Conservation (phyloP, 1,140 invertebrate genomes). For the Eurosta solidaginis region DNA sequence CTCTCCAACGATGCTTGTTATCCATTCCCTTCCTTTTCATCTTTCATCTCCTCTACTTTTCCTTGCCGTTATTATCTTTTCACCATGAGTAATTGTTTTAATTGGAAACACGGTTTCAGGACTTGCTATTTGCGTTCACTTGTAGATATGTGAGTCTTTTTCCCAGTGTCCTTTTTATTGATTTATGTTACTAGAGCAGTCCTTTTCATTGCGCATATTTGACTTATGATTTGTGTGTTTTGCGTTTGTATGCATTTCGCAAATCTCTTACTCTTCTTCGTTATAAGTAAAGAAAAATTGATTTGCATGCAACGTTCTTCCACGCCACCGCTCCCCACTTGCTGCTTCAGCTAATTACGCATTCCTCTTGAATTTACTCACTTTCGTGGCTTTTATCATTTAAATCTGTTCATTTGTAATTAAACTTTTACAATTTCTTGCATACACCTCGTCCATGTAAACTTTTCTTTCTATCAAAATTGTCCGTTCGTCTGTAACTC, state of each 20-base stretch:
- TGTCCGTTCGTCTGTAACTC: not conserved
- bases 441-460: too few species aligned
- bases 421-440: constrained; percentile 23
- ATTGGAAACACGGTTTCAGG: too few species aligned
- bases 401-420: constrained; percentile 27
- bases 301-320: not conserved
- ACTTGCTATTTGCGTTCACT: too few species aligned
- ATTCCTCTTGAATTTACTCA: not conserved
- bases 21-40: too few species aligned
- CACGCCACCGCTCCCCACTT: not conserved
- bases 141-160: too few species aligned
- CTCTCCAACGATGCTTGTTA: too few species aligned
- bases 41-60: too few species aligned
- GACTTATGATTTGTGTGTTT: constrained; percentile 20
- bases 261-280: not conserved
- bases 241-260: not conserved
- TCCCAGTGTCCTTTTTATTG: not conserved
- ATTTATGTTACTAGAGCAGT: not conserved
- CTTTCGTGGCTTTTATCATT: constrained; percentile 1
- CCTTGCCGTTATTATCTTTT: too few species aligned
- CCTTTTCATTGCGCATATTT: not conserved
- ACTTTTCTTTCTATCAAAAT: not conserved
- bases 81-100: too few species aligned
- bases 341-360: not conserved
- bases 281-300: not conserved